These are phyloP conservation scores for Tauraco erythrolophus DNA, from an alignment of 2,113 vertebrate genomes.

Conservation along the genomic window DNA sequence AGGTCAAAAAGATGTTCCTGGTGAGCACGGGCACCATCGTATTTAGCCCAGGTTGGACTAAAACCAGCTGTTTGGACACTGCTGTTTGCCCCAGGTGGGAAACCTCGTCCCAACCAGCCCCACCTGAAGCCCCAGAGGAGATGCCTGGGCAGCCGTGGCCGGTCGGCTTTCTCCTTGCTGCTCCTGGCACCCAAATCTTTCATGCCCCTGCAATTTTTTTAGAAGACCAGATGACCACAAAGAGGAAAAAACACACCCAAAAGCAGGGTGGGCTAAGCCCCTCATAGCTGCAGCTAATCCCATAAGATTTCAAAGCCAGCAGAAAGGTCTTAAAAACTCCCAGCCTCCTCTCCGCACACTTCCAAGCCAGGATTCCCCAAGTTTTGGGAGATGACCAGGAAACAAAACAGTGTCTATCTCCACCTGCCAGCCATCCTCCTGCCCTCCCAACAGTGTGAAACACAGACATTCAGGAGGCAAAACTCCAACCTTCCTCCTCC, in stretches of 20 bases:
- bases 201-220: neutral
- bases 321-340: neutral
- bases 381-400: neutral
- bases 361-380: neutral
- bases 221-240: neutral
- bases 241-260: neutral
- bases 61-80: neutral
- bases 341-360: neutral
- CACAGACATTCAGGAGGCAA: neutral
- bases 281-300: neutral
- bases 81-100: neutral
- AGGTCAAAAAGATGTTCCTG: fast-evolving
- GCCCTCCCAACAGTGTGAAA: neutral
- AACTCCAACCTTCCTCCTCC: neutral
- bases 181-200: neutral
- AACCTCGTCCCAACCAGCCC: neutral
- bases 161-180: fast-evolving
- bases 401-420: neutral
- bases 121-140: neutral
- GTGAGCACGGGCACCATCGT: fast-evolving
- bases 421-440: neutral
- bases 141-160: fast-evolving
- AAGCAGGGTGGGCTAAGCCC: neutral
- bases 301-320: neutral
- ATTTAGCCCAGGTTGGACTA: neutral